Conservation (phyloP, 2,113 vertebrate species). For the Orthonyx spaldingii region DNA sequence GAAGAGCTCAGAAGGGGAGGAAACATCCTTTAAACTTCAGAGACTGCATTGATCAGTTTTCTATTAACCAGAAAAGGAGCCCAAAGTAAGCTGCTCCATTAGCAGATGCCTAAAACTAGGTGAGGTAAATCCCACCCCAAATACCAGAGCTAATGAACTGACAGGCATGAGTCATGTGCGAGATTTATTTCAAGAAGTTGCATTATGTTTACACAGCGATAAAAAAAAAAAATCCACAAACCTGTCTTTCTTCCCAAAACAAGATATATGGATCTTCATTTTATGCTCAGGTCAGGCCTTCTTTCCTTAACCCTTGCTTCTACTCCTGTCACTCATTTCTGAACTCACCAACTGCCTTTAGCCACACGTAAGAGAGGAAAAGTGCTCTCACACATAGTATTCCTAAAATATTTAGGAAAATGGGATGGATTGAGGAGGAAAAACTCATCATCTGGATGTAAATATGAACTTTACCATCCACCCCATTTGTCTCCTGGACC, state of each 20-base stretch:
- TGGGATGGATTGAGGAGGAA: neutral
- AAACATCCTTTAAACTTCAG: neutral
- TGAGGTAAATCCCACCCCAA: slow-evolving; percentile 37
- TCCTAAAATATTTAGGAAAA: neutral
- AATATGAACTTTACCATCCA: neutral
- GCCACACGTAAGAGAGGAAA: neutral
- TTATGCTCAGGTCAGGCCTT: neutral
- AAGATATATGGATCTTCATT: neutral
- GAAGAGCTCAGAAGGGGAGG: neutral
- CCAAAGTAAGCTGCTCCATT: neutral
- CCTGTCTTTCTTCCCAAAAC: neutral
- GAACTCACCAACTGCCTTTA: neutral
- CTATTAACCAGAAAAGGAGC: neutral
- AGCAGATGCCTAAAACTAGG: neutral
- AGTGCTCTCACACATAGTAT: neutral
- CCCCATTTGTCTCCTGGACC: neutral
- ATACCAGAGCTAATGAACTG: neutral
- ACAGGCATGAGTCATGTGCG: neutral
- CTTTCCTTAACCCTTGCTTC: neutral
- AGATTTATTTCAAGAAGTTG: slow-evolving; percentile 23
- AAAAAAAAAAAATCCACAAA: neutral
- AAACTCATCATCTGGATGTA: neutral
- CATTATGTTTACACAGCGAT: neutral
- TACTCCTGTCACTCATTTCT: neutral
- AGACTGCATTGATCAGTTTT: neutral